phyloP scores from a whole-genome alignment of 2,888 invertebrate genomes.

The Noctua pronuba region DNA sequence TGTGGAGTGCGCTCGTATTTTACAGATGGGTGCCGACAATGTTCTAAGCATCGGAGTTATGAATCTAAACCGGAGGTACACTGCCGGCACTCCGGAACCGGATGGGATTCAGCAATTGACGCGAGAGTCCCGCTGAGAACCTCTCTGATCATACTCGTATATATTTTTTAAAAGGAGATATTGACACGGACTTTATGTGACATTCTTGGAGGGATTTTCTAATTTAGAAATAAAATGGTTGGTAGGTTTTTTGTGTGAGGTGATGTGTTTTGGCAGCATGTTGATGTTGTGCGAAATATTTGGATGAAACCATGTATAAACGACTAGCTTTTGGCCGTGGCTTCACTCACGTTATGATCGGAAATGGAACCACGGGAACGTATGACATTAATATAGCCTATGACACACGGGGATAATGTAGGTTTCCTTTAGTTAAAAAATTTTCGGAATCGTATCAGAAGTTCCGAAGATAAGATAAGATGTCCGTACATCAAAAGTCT shows the following conservation, averaged over 20 bases:
- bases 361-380: neutral
- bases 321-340: neutral
- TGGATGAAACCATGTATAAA: neutral
- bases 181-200: slow-evolving; percentile 74
- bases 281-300: neutral
- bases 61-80: slow-evolving; percentile 81
- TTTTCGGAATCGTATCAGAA: neutral
- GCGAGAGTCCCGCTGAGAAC: slow-evolving; percentile 81
- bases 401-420: neutral
- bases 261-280: slow-evolving; percentile 10
- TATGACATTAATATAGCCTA: neutral
- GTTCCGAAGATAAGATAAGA: neutral
- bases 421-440: neutral
- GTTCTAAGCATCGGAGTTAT: slow-evolving; percentile 82
- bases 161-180: slow-evolving; percentile 70
- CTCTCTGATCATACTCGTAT: slow-evolving; percentile 71
- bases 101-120: slow-evolving; percentile 88
- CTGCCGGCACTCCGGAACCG: slow-evolving; percentile 83
- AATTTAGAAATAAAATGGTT: slow-evolving; percentile 51
- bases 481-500: too few relatives aligned
- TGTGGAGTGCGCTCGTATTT: slow-evolving; percentile 77
- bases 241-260: neutral
- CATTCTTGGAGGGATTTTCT: slow-evolving; percentile 52
- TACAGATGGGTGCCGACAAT: slow-evolving; percentile 78
- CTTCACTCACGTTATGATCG: too few relatives aligned